Evolutionary conservation across 2,888 invertebrate species (phyloP).

Genomic region (Miltochrista miniata): DNA sequence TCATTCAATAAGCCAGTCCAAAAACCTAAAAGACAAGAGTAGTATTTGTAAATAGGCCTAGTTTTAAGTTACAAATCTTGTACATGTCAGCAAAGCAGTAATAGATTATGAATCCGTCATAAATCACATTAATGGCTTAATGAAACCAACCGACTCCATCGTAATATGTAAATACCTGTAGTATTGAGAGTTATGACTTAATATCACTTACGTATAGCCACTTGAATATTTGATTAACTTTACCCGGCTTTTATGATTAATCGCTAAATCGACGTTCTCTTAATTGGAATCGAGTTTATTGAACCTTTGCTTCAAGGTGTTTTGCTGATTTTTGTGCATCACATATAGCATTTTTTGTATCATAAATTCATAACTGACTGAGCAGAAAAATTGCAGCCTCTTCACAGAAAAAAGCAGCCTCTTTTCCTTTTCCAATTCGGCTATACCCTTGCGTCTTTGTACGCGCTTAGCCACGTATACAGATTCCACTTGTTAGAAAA

Average conservation of each 20-base stretch:
- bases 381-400: too few species aligned
- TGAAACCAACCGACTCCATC: slow-evolving; percentile 1
- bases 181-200: slow-evolving; percentile 3
- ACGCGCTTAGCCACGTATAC: too few species aligned
- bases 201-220: slow-evolving; percentile 4
- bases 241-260: slow-evolving; percentile 19
- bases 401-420: too few species aligned
- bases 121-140: slow-evolving; percentile 6
- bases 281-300: slow-evolving; percentile 9
- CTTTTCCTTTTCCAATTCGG: too few species aligned
- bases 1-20: too few species aligned
- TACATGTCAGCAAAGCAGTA: not conserved
- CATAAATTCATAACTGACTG: too few species aligned
- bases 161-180: slow-evolving; percentile 7
- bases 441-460: too few species aligned
- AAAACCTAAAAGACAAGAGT: too few species aligned
- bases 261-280: slow-evolving; percentile 19
- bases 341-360: too few species aligned
- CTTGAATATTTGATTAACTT: slow-evolving; percentile 18
- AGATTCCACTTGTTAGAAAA: too few species aligned
- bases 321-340: too few species aligned
- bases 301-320: not conserved
- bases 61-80: not conserved
- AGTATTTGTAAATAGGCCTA: too few species aligned
- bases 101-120: not conserved